A percentile compares a stretch with the other conserved stretches of the same genome.
These are phyloP conservation scores for Galaxias olidus DNA, from an alignment of 2,797 vertebrate genomes.

Conservation along the genomic window DNA sequence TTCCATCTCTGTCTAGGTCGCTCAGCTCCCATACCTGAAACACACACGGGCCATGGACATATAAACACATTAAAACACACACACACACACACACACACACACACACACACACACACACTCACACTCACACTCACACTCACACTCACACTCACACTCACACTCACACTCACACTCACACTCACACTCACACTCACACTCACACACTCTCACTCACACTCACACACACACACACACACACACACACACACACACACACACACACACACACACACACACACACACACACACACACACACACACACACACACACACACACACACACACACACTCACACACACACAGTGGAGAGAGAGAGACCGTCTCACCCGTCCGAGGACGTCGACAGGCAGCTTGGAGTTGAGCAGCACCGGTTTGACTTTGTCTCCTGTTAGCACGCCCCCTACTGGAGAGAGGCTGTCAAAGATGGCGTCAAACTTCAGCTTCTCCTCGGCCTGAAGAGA, in stretches of 20 bases:
- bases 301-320: constrained; percentile 36
- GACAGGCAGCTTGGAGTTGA: constrained; percentile 97
- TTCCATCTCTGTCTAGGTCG: constrained; percentile 95
- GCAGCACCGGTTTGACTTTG: constrained; percentile 97
- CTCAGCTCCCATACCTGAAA: constrained; percentile 96
- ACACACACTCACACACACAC: constrained; percentile 4
- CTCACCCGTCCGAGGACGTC: constrained; percentile 81
- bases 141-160: not conserved
- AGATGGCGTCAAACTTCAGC: constrained; percentile 93
- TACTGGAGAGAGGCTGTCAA: constrained; percentile 90
- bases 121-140: no score
- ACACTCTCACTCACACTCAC: constrained; percentile 13
- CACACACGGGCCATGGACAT: no score
- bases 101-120: not conserved
- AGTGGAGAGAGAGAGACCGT: no score
- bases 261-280: constrained; percentile 31
- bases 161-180: constrained; percentile 23
- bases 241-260: constrained; percentile 1
- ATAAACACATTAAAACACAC: no score
- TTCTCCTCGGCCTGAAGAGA: constrained; percentile 88
- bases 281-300: constrained; percentile 8
- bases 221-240: not conserved
- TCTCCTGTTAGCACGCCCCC: constrained; percentile 92
- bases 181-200: no score
- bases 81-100: constrained; percentile 34